Percentiles rank a stretch among this genome's conserved stretches.
Evolutionary conservation across 1,140 invertebrate species (phyloP).

Genomic region (Drosophila tropicalis): DNA sequence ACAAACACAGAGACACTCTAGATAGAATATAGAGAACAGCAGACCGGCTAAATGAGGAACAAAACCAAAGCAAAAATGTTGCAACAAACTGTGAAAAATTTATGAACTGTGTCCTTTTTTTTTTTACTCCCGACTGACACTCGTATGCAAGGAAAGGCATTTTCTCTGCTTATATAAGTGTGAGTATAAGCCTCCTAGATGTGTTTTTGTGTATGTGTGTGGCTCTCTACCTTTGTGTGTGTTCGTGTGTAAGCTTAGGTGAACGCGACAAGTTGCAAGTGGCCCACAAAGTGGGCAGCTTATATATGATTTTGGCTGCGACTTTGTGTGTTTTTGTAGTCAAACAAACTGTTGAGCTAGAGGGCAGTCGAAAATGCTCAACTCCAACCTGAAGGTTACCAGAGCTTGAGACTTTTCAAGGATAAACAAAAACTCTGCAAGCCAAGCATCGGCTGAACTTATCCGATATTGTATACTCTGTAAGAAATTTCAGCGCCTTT

Average conservation of each 20-base stretch:
- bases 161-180: slow-evolving; percentile 17
- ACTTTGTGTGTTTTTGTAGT: slow-evolving; percentile 71
- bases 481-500: no score
- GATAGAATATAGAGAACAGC: slow-evolving; percentile 44
- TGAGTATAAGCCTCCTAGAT: neutral
- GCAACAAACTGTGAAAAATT: slow-evolving; percentile 53
- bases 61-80: slow-evolving; percentile 51
- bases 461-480: no score
- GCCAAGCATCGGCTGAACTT: neutral
- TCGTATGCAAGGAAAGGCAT: slow-evolving; percentile 50
- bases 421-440: neutral
- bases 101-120: slow-evolving; percentile 65
- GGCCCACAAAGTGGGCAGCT: slow-evolving; percentile 50
- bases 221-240: neutral
- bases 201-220: slow-evolving; percentile 6
- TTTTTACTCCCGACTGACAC: slow-evolving; percentile 42
- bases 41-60: slow-evolving; percentile 43
- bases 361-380: slow-evolving; percentile 43
- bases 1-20: slow-evolving; percentile 17
- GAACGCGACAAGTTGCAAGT: slow-evolving; percentile 39
- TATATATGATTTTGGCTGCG: slow-evolving; percentile 67
- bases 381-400: slow-evolving; percentile 35
- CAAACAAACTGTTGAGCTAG: slow-evolving; percentile 73
- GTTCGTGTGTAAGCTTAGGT: slow-evolving; percentile 17
- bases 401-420: slow-evolving; percentile 26